Percentiles rank a stretch among this genome's conserved stretches.
phyloP scores from a whole-genome alignment of 2,797 vertebrate species.

The Gallinago nigripennis region DNA sequence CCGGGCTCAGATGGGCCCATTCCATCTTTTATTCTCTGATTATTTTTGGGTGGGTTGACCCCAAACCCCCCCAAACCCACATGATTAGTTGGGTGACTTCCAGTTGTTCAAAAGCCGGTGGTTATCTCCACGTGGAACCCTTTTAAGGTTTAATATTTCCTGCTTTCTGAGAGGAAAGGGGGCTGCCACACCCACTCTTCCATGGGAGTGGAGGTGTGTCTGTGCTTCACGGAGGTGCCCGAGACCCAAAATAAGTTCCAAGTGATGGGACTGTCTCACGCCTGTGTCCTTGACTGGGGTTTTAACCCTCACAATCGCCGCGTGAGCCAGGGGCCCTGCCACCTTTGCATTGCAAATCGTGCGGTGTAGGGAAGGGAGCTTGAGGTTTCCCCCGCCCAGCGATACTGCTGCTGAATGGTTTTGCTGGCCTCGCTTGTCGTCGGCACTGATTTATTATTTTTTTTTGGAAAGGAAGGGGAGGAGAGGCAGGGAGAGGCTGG shows the following conservation, averaged over 20 bases:
- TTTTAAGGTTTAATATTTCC: background rate
- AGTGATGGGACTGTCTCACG: fast-evolving
- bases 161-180: background rate
- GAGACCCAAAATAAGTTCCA: background rate
- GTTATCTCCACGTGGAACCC: background rate
- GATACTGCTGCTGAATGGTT: background rate
- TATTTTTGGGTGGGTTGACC: background rate
- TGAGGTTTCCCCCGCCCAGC: background rate
- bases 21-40: background rate
- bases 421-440: background rate
- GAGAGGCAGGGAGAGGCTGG: background rate
- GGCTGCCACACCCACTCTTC: background rate
- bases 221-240: fast-evolving
- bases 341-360: background rate
- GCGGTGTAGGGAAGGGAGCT: background rate
- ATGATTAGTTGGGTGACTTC: background rate
- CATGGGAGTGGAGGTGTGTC: fast-evolving
- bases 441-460: background rate
- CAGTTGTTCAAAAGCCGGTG: background rate
- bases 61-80: background rate
- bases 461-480: background rate
- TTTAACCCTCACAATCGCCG: background rate
- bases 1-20: background rate
- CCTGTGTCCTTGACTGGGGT: background rate
- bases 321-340: background rate